phyloP scores from a whole-genome alignment of 2,113 vertebrate species.

The Apistogramma diplotaenia region DNA sequence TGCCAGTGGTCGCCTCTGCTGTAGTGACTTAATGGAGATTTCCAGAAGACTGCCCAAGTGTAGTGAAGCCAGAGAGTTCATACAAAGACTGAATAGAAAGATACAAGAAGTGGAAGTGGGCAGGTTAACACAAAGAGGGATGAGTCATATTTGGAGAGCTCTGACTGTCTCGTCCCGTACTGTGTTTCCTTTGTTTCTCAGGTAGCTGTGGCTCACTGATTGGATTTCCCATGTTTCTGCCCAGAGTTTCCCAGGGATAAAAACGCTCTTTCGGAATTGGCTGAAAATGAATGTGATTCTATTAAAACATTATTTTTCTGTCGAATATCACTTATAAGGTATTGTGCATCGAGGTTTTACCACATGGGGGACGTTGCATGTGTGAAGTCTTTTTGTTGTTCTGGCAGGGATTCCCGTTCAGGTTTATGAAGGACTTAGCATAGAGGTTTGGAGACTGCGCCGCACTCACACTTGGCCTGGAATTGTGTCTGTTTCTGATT shows the following conservation, averaged over 20 bases:
- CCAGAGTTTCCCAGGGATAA: slow-evolving; percentile 50
- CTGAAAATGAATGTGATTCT: slow-evolving; percentile 21
- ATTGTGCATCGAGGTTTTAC: slow-evolving; percentile 5
- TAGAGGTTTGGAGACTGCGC: slow-evolving; percentile 1
- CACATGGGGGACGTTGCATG: not conserved
- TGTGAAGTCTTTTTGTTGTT: not conserved
- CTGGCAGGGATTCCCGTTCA: not conserved
- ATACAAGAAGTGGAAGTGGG: slow-evolving; percentile 8
- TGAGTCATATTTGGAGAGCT: slow-evolving; percentile 58
- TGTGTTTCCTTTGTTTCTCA: slow-evolving; percentile 38
- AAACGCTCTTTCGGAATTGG: slow-evolving; percentile 12
- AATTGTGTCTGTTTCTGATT: slow-evolving; percentile 32
- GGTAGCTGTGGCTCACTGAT: slow-evolving; percentile 45
- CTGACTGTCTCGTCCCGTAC: slow-evolving; percentile 17
- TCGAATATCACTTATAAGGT: slow-evolving; percentile 24
- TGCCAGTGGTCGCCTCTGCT: slow-evolving; percentile 57
- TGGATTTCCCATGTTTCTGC: slow-evolving; percentile 42
- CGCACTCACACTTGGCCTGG: slow-evolving; percentile 5
- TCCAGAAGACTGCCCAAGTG: slow-evolving; percentile 51
- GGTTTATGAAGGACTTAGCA: slow-evolving; percentile 13
- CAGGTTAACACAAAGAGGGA: slow-evolving; percentile 21
- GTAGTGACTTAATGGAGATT: slow-evolving; percentile 69
- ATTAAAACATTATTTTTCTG: slow-evolving; percentile 13
- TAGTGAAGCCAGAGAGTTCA: slow-evolving; percentile 18
- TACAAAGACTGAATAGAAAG: slow-evolving; percentile 19